Conservation (phyloP, 2,888 invertebrate genomes). For the Xestobium rufovillosum region DNA sequence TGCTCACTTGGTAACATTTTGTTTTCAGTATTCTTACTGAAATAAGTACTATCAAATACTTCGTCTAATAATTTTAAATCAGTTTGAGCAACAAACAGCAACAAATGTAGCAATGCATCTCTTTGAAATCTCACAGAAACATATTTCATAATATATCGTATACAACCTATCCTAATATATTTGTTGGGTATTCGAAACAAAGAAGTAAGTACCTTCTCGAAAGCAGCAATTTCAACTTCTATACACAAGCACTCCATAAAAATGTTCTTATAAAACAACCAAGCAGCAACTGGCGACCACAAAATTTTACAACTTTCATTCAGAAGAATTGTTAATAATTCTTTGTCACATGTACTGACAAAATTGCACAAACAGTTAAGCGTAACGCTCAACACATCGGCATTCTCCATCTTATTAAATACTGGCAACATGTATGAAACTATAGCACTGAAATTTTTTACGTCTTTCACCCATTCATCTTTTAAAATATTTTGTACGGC, state of each 20-base stretch:
- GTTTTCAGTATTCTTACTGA: too few relatives aligned
- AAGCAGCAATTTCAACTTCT: constrained; percentile 15
- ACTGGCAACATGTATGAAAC: constrained; percentile 21
- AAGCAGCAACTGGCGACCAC: constrained; percentile 30
- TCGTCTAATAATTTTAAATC: too few relatives aligned
- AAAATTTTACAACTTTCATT: constrained; percentile 22
- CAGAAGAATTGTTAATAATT: constrained; percentile 23
- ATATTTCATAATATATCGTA: constrained; percentile 10
- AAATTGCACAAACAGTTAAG: constrained; percentile 22
- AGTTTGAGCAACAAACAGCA: too few relatives aligned
- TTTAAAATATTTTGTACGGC: constrained; percentile 20
- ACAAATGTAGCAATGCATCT: neutral
- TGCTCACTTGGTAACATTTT: too few relatives aligned
- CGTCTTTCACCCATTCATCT: constrained; percentile 5
- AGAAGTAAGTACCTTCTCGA: constrained; percentile 18
- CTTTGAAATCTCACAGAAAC: constrained; percentile 13
- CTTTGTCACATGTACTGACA: constrained; percentile 17
- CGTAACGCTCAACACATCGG: constrained; percentile 16
- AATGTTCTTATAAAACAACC: constrained; percentile 27
- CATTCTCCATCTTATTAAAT: constrained; percentile 27
- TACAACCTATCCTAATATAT: constrained; percentile 28
- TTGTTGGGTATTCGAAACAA: constrained; percentile 26
- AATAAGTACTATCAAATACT: too few relatives aligned
- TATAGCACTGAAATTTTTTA: constrained; percentile 12
- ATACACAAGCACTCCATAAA: constrained; percentile 17